Base-by-base conservation (phyloP, 2,797 vertebrate genomes). In the Betta splendens region DNA sequence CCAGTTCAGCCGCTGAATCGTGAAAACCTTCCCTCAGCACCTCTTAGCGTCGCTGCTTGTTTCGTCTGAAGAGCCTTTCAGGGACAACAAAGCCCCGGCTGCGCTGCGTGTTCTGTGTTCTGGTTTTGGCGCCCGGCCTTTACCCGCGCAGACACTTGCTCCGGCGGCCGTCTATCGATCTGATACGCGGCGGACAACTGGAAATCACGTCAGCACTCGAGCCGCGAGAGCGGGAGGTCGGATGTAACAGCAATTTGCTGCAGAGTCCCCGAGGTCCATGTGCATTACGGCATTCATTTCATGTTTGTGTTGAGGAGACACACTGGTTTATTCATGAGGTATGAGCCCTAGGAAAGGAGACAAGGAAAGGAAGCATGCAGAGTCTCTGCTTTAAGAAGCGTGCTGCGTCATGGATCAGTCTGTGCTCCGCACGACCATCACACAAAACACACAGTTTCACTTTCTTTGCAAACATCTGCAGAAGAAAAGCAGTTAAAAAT, bases 81-180 rank as follows among this genome's bases (percentile, higher is more conserved):
- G 42, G n/a, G 56, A 49, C 67, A 80, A 82, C 72, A 80, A 72
- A 61, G 67, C 49, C 54, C 33, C 11, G 29, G 9, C 72, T 29
- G 64, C 64, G 63, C 28, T 22, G 46, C 22, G 63, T 9, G 26
- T 61, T 62, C 68, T 82, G 80, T 69, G n/a, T n/a, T n/a, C n/a
- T n/a, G n/a, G n/a, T n/a, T n/a, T 79, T 49, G 22, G 37, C 61
- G 69, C 79, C 83, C 87, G 82, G 72, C 23, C 39, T 8, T 36
- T 48, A 49, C 18, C 78, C 42, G 18, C 26, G 38, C 17, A 81
- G 73, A 83, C 83, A 79, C 43, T 79, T 70, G 55, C 20, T 63
- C 75, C 73, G 80, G 85, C 79, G 81, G 25, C 52, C 46, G 50
- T 70, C 26, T 71, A 64, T 84, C 72, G 61, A 86, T 85, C 69